A percentile compares a stretch with the other conserved stretches of the same genome.
These are phyloP conservation scores for Eidolon dupreanum DNA, from an alignment of 2,797 vertebrate genomes.

Conservation along the genomic window DNA sequence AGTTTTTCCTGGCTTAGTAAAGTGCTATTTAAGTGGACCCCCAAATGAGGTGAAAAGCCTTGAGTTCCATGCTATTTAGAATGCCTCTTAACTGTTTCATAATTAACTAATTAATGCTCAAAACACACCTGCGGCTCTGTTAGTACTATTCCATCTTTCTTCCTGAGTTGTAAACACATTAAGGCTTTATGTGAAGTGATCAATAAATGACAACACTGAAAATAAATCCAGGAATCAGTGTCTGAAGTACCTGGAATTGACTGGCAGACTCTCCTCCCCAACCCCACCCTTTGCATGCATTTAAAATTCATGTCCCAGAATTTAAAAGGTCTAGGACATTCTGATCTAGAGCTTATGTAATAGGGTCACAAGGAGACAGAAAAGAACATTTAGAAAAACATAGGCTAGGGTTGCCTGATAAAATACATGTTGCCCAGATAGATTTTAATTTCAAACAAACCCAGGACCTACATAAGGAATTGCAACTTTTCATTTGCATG, in stretches of 20 bases:
- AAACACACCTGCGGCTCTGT: slow-evolving; percentile 23
- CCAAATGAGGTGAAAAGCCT: slow-evolving; percentile 28
- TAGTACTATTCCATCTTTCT: slow-evolving; percentile 40
- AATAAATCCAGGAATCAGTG: slow-evolving; percentile 30
- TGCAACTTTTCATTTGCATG: background rate
- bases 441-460: background rate
- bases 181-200: slow-evolving; percentile 40
- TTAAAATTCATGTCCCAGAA: background rate
- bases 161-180: slow-evolving; percentile 51
- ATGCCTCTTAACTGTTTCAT: background rate
- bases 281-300: background rate
- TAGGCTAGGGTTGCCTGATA: background rate
- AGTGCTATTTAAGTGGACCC: slow-evolving; percentile 38
- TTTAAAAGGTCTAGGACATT: background rate
- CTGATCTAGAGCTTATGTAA: background rate
- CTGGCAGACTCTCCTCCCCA: background rate
- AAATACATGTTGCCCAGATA: background rate
- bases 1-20: slow-evolving; percentile 4
- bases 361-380: background rate
- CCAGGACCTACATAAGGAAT: background rate
- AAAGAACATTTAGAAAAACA: background rate
- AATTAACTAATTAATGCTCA: slow-evolving; percentile 64
- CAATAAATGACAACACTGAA: slow-evolving; percentile 41
- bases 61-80: slow-evolving; percentile 5
- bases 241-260: slow-evolving; percentile 12